Percentiles rank a stretch among this genome's conserved stretches.
These are phyloP conservation scores for Bagarius yarrelli DNA, from an alignment of 2,113 vertebrate species.

Conservation along the genomic window DNA sequence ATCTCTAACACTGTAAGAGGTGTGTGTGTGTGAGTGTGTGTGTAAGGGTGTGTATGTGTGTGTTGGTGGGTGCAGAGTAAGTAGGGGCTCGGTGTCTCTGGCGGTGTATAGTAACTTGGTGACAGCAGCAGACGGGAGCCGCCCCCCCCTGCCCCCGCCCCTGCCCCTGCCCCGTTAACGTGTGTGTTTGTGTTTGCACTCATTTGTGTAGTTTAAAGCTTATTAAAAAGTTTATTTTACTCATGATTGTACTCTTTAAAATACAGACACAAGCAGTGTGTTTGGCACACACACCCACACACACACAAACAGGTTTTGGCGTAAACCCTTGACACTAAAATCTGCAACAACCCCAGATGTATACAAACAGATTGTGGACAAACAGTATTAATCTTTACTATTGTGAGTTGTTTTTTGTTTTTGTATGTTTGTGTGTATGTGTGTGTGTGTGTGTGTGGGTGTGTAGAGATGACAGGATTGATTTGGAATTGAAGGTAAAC, in stretches of 20 bases:
- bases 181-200: neutral
- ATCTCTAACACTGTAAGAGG: no score
- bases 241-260: constrained; percentile 5
- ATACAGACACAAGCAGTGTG: neutral
- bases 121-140: no score
- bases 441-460: constrained; percentile 35
- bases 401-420: constrained; percentile 30
- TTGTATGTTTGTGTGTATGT: constrained; percentile 19
- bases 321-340: constrained; percentile 44
- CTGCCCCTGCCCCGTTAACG: no score
- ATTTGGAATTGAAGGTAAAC: constrained; percentile 52
- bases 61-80: no score
- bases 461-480: constrained; percentile 44
- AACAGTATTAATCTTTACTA: constrained; percentile 47
- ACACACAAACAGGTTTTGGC: constrained; percentile 34
- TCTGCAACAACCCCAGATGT: constrained; percentile 40
- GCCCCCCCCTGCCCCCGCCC: no score
- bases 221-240: constrained; percentile 7
- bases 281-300: neutral
- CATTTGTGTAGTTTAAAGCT: neutral
- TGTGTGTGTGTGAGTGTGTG: no score
- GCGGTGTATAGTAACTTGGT: no score
- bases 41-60: no score
- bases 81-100: no score
- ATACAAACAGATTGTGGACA: constrained; percentile 29